These are phyloP conservation scores for Panurus biarmicus DNA, from an alignment of 2,113 vertebrate genomes.

Conservation along the genomic window DNA sequence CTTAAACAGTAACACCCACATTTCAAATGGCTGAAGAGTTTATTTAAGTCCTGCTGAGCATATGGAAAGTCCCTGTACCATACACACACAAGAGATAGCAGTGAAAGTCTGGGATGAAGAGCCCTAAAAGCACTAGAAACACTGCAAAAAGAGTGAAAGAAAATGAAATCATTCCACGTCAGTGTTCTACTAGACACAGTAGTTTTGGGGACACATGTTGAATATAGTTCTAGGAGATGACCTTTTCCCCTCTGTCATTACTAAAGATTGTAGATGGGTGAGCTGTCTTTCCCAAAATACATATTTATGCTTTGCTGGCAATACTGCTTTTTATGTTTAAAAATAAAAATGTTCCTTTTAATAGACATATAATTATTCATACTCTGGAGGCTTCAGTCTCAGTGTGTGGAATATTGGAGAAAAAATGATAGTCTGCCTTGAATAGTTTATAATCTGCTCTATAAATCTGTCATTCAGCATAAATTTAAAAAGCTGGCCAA, in stretches of 20 bases:
- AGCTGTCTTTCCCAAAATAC: not conserved
- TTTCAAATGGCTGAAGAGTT: constrained; percentile 47
- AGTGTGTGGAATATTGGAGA: not conserved
- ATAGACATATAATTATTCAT: constrained; percentile 24
- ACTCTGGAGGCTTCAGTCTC: not conserved
- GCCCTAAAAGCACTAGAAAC: not conserved
- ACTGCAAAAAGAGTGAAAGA: not conserved
- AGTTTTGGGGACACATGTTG: not conserved
- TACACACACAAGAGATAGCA: not conserved
- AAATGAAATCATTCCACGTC: not conserved
- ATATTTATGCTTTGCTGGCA: not conserved
- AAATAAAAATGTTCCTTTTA: constrained; percentile 18
- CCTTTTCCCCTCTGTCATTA: not conserved
- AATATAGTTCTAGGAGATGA: not conserved
- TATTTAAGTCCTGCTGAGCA: constrained; percentile 57
- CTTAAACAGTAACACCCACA: constrained; percentile 45
- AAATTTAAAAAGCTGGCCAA: not conserved
- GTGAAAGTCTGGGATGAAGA: not conserved
- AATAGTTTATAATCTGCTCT: not conserved
- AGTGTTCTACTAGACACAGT: not conserved
- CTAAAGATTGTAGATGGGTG: not conserved
- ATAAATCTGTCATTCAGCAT: constrained; percentile 6
- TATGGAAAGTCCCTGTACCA: constrained; percentile 44
- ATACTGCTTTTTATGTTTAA: not conserved
- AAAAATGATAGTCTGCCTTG: not conserved